phyloP scores from a whole-genome alignment of 1,140 invertebrate species.

The Rhopalosiphum padi region DNA sequence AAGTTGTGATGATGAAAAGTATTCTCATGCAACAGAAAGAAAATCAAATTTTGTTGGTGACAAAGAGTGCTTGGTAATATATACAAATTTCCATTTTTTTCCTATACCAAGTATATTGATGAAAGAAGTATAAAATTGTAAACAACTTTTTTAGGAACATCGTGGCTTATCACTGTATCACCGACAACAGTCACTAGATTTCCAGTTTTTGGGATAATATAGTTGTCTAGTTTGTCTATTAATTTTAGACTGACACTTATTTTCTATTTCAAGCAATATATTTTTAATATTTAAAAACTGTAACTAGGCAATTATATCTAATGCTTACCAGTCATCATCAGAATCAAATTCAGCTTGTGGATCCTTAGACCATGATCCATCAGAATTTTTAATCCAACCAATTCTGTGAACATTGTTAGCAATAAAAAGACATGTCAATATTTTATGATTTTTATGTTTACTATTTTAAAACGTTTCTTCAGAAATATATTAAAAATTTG shows the following conservation, averaged over 20 bases:
- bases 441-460: not conserved
- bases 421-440: constrained; percentile 34
- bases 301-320: not conserved
- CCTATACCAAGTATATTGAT: not conserved
- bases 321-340: constrained; percentile 59
- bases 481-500: constrained; percentile 30
- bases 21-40: constrained; percentile 46
- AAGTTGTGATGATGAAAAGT: constrained; percentile 53
- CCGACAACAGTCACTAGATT: constrained; percentile 49
- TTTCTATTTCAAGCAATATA: constrained; percentile 27
- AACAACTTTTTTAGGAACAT: constrained; percentile 47
- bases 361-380: constrained; percentile 60
- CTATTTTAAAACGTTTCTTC: constrained; percentile 24
- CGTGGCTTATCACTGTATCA: constrained; percentile 47
- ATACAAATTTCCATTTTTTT: not conserved
- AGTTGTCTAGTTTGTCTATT: not conserved
- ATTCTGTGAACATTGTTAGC: constrained; percentile 56
- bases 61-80: constrained; percentile 2
- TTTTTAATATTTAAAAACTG: constrained; percentile 23
- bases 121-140: not conserved
- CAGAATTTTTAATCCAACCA: constrained; percentile 60
- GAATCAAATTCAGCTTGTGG: constrained; percentile 60
- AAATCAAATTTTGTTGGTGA: constrained; percentile 53
- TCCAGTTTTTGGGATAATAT: constrained; percentile 50
- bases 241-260: constrained; percentile 34